Percentiles rank a stretch among this genome's conserved stretches.
Conservation (phyloP, 2,113 vertebrate genomes). For the Sylvietta virens region DNA sequence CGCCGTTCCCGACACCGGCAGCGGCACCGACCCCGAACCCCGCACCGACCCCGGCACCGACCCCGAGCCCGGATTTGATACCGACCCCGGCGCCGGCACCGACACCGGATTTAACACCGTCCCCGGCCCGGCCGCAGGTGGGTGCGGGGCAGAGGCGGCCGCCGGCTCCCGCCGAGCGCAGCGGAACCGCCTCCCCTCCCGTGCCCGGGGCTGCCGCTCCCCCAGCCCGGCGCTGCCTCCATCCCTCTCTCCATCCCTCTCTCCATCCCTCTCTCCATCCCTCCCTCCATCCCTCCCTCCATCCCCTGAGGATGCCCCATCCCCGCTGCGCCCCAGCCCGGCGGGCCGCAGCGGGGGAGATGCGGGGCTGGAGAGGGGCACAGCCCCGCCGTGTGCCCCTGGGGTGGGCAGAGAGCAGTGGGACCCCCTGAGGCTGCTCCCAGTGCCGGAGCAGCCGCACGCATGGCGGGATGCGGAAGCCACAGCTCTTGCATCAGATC, state of each 20-base stretch:
- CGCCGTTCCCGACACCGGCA: background rate
- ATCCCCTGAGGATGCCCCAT: background rate
- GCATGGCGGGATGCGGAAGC: background rate
- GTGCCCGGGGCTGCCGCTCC: background rate
- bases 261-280: background rate
- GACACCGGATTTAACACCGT: background rate
- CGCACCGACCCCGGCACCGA: background rate
- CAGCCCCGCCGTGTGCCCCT: fast-evolving
- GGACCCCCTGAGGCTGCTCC: background rate
- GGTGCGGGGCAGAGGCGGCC: background rate
- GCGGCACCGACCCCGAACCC: background rate
- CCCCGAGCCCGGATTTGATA: background rate
- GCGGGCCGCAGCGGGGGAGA: background rate
- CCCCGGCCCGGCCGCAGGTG: background rate
- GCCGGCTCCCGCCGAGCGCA: background rate
- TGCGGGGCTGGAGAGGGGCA: background rate
- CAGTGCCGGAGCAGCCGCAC: fast-evolving
- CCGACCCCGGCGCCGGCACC: background rate
- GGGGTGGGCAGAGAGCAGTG: background rate
- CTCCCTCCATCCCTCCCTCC: too few species aligned
- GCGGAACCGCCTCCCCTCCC: background rate
- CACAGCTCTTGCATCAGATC: background rate
- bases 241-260: background rate
- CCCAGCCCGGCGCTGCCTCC: background rate
- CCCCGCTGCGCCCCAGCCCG: too few species aligned